Base-by-base conservation (phyloP, 2,113 vertebrate species). In the Dasypus novemcinctus region DNA sequence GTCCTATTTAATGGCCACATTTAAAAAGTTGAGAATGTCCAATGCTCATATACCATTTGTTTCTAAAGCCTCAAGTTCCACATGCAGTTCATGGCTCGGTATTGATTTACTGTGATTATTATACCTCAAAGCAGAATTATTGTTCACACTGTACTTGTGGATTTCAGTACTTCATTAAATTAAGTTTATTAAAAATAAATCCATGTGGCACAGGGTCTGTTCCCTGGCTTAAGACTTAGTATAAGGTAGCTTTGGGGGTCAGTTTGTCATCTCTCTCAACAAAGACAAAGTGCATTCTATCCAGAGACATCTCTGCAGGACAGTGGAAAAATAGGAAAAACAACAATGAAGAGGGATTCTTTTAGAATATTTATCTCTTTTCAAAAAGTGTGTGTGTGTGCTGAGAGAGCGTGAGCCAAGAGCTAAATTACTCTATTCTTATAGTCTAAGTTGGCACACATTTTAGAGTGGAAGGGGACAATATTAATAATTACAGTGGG, bases 141-240 rank as follows among this genome's bases (percentile, higher is more conserved):
- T 94, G 33, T 96, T 95, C 90, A 87, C 94, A 74, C 69, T 92
- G 92, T 97, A 97, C 66, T 92, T 91, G 72, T 92, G 97, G 96
- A 98, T 97, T 97, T 84, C 83, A 97, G 95, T 95, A 96, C 88
- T 97, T 97, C 87, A 95, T 97, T 96, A 92, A 97, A 92, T 64
- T 94, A 96, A 97, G 31, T 95, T 90, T 86, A 29, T 68, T 87
- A 94, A 97, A 98, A 98, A 97, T 97, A 96, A 96, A 92, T 92
- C 68, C 96, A 61, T 94, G 85, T 91, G 76, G 97, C 63, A 33
- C 17, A 89, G n/a, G 41, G 33, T 41, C 36, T 75, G 7, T 91
- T 74, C 68, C 33, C 61, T 79, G 57, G 78, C 46, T 49, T 27
- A n/a, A 54, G 18, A 80, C 17, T 64, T 84, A 49, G 17, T 49